Conservation (phyloP, 2,797 vertebrate species). For the Coendou prehensilis region DNA sequence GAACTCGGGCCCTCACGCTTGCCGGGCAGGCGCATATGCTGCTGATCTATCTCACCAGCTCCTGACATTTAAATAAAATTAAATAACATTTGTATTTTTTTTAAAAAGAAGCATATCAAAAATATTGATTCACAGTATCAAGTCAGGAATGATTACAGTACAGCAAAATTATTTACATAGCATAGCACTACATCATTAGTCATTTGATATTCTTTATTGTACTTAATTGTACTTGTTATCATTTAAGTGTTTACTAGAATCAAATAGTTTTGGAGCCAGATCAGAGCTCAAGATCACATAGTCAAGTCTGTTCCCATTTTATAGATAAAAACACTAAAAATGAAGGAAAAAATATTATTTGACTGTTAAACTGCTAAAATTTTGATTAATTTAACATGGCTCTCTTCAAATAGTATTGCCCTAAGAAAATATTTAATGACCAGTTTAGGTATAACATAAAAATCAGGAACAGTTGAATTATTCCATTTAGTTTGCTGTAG, state of each 20-base stretch:
- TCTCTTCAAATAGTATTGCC: not conserved
- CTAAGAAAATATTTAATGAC: not conserved
- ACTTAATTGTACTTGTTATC: not conserved
- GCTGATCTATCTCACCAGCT: no score
- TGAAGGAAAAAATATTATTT: not conserved
- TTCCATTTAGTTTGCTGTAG: not conserved
- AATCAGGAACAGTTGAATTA: not conserved
- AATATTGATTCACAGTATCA: not conserved
- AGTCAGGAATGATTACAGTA: conserved; percentile 2
- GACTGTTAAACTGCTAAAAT: not conserved
- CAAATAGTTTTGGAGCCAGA: not conserved
- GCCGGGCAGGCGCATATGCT: no score
- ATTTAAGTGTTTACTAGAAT: conserved; percentile 28
- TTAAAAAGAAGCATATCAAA: not conserved
- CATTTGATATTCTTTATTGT: not conserved
- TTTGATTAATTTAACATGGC: not conserved
- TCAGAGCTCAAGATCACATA: not conserved
- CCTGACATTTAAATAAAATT: not conserved
- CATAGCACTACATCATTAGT: fast-evolving
- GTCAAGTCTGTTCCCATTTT: not conserved
- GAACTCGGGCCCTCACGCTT: no score
- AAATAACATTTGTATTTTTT: not conserved
- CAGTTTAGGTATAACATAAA: not conserved
- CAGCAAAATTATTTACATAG: fast-evolving
- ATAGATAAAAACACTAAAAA: not conserved